Conservation (phyloP, 2,797 vertebrate genomes). For the Phaenicophaeus curvirostris region DNA sequence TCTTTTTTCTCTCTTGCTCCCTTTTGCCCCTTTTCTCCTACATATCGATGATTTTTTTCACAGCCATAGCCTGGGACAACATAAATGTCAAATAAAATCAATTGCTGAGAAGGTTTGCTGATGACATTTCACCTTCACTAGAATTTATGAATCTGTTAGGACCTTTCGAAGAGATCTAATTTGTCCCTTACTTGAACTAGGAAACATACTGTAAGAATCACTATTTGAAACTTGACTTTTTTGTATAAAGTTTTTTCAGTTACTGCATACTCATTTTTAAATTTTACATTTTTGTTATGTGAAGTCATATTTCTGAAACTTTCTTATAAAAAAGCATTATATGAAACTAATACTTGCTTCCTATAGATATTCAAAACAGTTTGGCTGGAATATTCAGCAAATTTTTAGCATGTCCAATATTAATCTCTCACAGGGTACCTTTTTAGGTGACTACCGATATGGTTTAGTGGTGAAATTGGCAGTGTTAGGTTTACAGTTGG, state of each 20-base stretch:
- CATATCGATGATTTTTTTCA: no score
- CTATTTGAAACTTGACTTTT: neutral
- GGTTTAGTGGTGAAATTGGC: no score
- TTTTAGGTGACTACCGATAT: neutral
- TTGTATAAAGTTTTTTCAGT: neutral
- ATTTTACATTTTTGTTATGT: neutral
- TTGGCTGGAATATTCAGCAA: neutral
- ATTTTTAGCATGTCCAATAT: neutral
- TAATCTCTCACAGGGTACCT: neutral
- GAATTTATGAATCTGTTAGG: no score
- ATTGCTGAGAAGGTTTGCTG: no score
- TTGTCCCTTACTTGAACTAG: neutral
- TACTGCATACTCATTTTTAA: neutral
- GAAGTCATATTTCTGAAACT: neutral
- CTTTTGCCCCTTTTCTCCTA: no score
- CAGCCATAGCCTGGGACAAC: no score
- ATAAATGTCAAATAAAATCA: no score
- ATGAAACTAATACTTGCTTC: neutral
- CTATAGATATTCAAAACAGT: neutral
- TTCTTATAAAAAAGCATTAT: neutral
- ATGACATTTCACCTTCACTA: no score
- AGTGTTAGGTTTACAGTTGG: no score
- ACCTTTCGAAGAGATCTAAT: no score
- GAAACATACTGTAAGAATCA: neutral
- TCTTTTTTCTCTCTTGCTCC: no score